Evolutionary conservation across 2,797 vertebrate species (phyloP), one percentile per base, ranked within the genome.

Genomic region (Tapera naevia): DNA sequence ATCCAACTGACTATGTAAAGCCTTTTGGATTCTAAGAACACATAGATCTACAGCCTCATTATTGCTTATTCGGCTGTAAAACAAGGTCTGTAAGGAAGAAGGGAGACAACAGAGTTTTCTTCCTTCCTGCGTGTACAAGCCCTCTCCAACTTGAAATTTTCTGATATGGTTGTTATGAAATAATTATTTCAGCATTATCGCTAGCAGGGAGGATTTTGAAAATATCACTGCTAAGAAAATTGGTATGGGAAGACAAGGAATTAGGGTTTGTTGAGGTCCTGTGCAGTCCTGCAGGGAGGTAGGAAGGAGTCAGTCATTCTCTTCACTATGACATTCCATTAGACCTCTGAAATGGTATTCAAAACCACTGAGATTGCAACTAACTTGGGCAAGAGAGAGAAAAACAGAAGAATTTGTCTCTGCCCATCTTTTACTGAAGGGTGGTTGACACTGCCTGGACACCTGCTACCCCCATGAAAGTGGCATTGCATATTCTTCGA

Each of bases 31-130:
- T 94, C 90, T 92, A 92, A 95, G 95, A 94, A 12, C 71, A 96
- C 92, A 92, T 90, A 96, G 94, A 95, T 96, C 88, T 95, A 96
- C 94, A 94, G 78, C 71, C 64, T 95, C 91, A 74, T 95, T 96
- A 94, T 71, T 94, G 90, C 79, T 80, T 93, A 91, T 85, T 96
- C 48, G 41, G 67, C 90, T 92, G 90, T 94, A 91, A 96, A 96
- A 94, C 76, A 94, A 93, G 93, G n/a, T 39, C 64, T 90, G 56
- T 80, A 81, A 91, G 90, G 60, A 95, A 94, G 71, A 32, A 93
- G 73, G 13, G 43, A 91, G 80, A 94, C 93, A 95, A 95, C 50
- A 75, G 71, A 30, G 51, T 91, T 96, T 94, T 67, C 78, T 93
- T 94, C 93, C 84, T 93, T 95, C 91, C 94, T 94, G 80, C 91